A percentile compares a stretch with the other conserved stretches of the same genome.
Conservation (phyloP, 1,140 invertebrate genomes). For the Drosophila miranda region DNA sequence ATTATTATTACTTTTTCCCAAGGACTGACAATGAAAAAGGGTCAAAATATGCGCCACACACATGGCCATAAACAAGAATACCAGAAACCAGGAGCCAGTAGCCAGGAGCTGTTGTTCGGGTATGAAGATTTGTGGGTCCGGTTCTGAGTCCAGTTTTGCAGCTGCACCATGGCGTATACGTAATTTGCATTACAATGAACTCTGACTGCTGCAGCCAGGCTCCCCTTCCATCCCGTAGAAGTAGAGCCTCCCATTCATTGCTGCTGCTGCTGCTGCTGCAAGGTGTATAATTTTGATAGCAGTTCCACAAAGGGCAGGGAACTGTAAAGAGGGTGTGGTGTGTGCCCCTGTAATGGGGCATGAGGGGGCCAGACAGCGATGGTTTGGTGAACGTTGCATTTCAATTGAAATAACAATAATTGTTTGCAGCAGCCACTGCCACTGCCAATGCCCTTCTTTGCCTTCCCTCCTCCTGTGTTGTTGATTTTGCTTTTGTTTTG, state of each 20-base stretch:
- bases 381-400: constrained; percentile 52
- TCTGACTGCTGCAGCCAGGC: background rate
- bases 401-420: constrained; percentile 78
- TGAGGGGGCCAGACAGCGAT: background rate
- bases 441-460: constrained; percentile 6
- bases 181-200: constrained; percentile 78
- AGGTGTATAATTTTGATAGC: constrained; percentile 77
- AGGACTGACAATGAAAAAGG: constrained; percentile 38
- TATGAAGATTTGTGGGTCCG: background rate
- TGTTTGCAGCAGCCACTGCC: constrained; percentile 63
- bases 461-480: constrained; percentile 13
- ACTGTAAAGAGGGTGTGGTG: background rate
- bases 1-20: constrained; percentile 53
- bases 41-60: constrained; percentile 28
- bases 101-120: too few relatives aligned
- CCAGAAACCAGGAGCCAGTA: background rate
- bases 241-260: background rate
- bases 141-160: constrained; percentile 25
- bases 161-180: constrained; percentile 62
- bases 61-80: constrained; percentile 11
- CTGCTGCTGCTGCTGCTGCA: constrained; percentile 35
- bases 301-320: constrained; percentile 51
- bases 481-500: constrained; percentile 21
- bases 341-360: constrained; percentile 1
- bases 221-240: background rate